These are phyloP conservation scores for Astyanax mexicanus DNA, from an alignment of 2,797 vertebrate species.

Conservation along the genomic window DNA sequence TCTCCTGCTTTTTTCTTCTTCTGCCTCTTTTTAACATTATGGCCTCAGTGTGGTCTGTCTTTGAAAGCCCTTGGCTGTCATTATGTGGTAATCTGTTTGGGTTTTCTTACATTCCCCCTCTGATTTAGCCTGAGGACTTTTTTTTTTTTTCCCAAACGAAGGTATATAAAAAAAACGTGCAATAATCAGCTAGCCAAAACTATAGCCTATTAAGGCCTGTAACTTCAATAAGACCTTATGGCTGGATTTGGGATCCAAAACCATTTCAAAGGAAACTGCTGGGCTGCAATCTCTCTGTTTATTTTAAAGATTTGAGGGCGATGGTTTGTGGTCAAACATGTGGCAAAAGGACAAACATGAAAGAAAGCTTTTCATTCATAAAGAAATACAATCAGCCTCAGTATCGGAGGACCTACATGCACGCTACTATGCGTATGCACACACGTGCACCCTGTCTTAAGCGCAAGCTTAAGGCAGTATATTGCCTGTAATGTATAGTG, in stretches of 20 bases:
- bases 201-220: conserved; percentile 66
- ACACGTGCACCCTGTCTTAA: conserved; percentile 17
- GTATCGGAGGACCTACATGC: conserved; percentile 48
- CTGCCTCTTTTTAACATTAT: conserved; percentile 64
- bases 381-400: conserved; percentile 60
- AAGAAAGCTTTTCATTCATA: conserved; percentile 71
- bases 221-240: conserved; percentile 51
- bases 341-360: conserved; percentile 72
- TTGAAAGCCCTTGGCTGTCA: conserved; percentile 75
- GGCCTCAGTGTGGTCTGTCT: conserved; percentile 65
- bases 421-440: conserved; percentile 21
- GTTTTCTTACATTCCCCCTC: conserved; percentile 69
- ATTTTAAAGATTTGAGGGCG: conserved; percentile 75
- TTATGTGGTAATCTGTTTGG: conserved; percentile 75
- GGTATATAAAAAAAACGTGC: conserved; percentile 63
- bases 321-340: conserved; percentile 76
- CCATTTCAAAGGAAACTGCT: conserved; percentile 64
- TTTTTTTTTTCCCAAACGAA: conserved; percentile 61
- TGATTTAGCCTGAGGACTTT: conserved; percentile 73
- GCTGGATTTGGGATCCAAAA: conserved; percentile 66
- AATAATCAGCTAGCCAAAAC: conserved; percentile 70
- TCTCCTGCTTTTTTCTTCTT: not conserved
- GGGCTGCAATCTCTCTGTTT: conserved; percentile 72
- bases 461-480: conserved; percentile 30
- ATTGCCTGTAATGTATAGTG: not conserved